Evolutionary conservation across 1,140 invertebrate genomes (phyloP).

Genomic region (Rhyacophila brunnea): DNA sequence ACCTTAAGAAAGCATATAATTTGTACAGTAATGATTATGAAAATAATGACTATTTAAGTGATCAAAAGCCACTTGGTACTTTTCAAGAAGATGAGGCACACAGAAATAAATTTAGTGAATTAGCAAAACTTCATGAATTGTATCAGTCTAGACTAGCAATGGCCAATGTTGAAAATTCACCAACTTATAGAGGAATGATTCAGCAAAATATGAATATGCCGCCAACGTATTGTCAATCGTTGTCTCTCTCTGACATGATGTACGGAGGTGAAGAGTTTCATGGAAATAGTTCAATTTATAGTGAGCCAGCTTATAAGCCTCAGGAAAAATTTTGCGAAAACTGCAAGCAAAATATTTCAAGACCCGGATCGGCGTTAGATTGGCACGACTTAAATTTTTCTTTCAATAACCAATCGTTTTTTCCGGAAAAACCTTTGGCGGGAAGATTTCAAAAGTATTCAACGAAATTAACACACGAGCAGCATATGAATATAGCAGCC

Average conservation of each 20-base stretch:
- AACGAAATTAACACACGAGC: slow-evolving; percentile 32
- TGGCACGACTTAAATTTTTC: slow-evolving; percentile 36
- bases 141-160: slow-evolving; percentile 59
- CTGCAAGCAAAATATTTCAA: slow-evolving; percentile 68
- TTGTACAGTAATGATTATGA: slow-evolving; percentile 47
- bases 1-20: slow-evolving; percentile 50
- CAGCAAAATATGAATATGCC: slow-evolving; percentile 57
- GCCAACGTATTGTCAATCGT: slow-evolving; percentile 69
- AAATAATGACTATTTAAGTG: slow-evolving; percentile 24
- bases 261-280: slow-evolving; percentile 65
- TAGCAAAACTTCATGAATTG: slow-evolving; percentile 62
- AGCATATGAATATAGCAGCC: slow-evolving; percentile 62
- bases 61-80: slow-evolving; percentile 15
- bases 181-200: slow-evolving; percentile 29
- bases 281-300: slow-evolving; percentile 73
- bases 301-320: slow-evolving; percentile 75
- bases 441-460: slow-evolving; percentile 32
- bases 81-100: slow-evolving; percentile 38
- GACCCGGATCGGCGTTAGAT: slow-evolving; percentile 62
- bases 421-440: slow-evolving; percentile 27
- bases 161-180: slow-evolving; percentile 31
- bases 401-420: slow-evolving; percentile 26
- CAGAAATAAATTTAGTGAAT: slow-evolving; percentile 60
- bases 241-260: slow-evolving; percentile 68
- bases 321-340: slow-evolving; percentile 76